Base-by-base conservation (phyloP, 1,140 invertebrate genomes). In the Chymomyza costata region DNA sequence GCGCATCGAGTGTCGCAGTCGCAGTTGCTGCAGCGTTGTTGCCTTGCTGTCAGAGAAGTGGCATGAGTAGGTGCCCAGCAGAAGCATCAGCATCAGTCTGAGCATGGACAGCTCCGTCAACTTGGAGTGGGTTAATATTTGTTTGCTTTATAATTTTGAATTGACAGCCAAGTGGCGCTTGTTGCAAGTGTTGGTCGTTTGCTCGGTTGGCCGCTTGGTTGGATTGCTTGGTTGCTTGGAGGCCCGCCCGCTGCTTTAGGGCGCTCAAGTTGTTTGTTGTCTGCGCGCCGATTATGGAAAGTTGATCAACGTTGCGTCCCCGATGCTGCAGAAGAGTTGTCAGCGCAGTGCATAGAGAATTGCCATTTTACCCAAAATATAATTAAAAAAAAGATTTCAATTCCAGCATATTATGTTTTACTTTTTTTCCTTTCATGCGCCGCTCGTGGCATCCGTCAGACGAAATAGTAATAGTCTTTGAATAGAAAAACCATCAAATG, bases 41-140 rank as follows among this genome's bases (percentile, higher is more conserved):
- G 67, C 46, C 58, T 80, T 67, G 59, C 73, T 80, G 73, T 80
- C 73, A 80, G 73, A 80, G 10, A 78, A 80, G 73, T 78, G 70
- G 71, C 70, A 76, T 76, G 70, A 76, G 70, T 78, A 73, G 70
- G 70, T 71, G 78, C 65, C 69, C 69, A 74, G 70, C 69, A 69
- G n/a, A n/a, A 71, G 3, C 21, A 8, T 25, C 21, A 71, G 3
- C 21, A 8, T 25, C 21, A 25, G 21, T 25, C 7, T 34, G 31
- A 11, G 31, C 31, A 34, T 28, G 25, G 10, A n/a, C n/a, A 13
- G 32, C 13, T 8, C 3, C 67, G 74, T 80, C 64, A 67, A 78
- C 81, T 83, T 83, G 62, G 81, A 83, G 81, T 78, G 81, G 81
- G 81, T 83, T 83, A 83, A 83, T 83, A 83, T 83, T 83, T 83